A percentile compares a stretch with the other conserved stretches of the same genome.
Conservation (phyloP, 2,797 vertebrate species). For the Megaceryle alcyon region DNA sequence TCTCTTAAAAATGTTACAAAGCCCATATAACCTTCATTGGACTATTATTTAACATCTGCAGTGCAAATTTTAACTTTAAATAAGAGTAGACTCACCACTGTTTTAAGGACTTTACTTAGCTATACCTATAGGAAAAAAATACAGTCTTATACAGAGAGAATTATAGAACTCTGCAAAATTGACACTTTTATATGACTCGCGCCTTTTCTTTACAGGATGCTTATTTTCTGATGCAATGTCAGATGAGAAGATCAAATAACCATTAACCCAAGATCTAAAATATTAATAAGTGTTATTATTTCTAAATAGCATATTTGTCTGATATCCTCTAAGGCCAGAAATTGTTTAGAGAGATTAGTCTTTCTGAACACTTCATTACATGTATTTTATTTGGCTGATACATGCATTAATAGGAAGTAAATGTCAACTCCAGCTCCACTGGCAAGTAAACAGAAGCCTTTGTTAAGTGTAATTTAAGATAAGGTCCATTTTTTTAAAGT, state of each 20-base stretch:
- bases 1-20: not conserved
- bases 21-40: not conserved
- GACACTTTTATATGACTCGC: not conserved
- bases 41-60: not conserved
- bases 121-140: not conserved
- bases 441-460: not conserved
- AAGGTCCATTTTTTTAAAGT: not conserved
- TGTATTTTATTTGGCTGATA: not conserved
- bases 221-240: not conserved
- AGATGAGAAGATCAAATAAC: not conserved
- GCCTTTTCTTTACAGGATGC: not conserved
- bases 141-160: not conserved
- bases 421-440: not conserved
- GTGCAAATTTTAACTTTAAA: not conserved
- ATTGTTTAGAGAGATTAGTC: not conserved
- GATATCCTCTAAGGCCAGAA: not conserved
- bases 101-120: not conserved
- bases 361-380: not conserved
- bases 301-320: not conserved
- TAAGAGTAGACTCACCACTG: not conserved
- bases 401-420: not conserved
- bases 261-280: not conserved
- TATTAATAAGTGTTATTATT: not conserved
- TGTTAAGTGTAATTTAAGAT: not conserved
- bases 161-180: not conserved